Evolutionary conservation across 2,797 vertebrate genomes (phyloP).

Genomic region (Trachurus trachurus): DNA sequence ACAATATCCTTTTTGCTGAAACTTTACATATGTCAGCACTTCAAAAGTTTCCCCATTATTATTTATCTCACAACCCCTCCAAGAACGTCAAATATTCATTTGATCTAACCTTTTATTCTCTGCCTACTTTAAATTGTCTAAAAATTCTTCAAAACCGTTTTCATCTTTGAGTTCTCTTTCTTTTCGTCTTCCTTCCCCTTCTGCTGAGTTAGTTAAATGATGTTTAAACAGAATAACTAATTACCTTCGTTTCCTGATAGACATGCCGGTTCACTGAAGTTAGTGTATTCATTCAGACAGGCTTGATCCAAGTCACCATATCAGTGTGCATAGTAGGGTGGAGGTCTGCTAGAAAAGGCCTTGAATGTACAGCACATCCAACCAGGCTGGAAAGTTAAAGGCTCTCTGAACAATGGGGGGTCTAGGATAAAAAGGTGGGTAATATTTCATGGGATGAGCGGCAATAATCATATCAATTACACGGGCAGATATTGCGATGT

Average conservation of each 20-base stretch:
- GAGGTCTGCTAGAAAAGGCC: too few relatives aligned
- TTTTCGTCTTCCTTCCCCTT: not conserved
- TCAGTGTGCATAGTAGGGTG: too few relatives aligned
- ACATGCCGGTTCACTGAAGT: not conserved
- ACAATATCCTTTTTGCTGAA: constrained; percentile 63
- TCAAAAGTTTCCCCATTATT: constrained; percentile 61
- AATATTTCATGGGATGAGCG: too few relatives aligned
- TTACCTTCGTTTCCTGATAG: too few relatives aligned
- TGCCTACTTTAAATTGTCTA: constrained; percentile 45
- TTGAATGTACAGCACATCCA: too few relatives aligned
- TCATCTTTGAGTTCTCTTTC: not conserved
- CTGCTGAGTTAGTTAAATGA: not conserved
- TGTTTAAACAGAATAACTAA: not conserved
- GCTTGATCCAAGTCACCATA: too few relatives aligned
- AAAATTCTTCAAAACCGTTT: constrained; percentile 34
- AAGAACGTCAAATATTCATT: constrained; percentile 69
- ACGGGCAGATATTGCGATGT: too few relatives aligned
- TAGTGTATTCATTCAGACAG: not conserved
- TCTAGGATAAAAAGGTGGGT: too few relatives aligned
- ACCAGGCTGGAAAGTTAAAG: too few relatives aligned
- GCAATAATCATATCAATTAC: too few relatives aligned
- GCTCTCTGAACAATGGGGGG: too few relatives aligned
- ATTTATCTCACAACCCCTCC: constrained; percentile 52
- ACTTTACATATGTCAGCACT: constrained; percentile 70
- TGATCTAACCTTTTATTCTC: constrained; percentile 58